A percentile compares a stretch with the other conserved stretches of the same genome.
These are phyloP conservation scores for Vulpes ferrilata DNA, from an alignment of 2,113 vertebrate species.

Conservation along the genomic window DNA sequence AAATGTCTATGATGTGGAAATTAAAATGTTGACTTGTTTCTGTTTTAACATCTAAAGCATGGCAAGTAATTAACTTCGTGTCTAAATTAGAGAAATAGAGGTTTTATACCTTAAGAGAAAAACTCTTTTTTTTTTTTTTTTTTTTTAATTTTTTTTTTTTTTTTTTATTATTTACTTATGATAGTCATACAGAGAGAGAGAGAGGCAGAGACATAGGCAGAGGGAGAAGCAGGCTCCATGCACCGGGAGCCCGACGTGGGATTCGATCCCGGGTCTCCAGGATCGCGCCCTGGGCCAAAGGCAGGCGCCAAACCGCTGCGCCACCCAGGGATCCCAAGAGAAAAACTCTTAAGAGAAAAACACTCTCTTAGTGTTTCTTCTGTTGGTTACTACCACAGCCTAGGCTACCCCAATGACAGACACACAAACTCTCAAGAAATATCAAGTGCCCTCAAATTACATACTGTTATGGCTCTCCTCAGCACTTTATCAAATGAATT, in stretches of 20 bases:
- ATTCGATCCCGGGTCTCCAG: no score
- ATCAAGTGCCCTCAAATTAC: constrained; percentile 22
- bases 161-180: no score
- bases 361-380: constrained; percentile 2
- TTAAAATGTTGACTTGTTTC: constrained; percentile 52
- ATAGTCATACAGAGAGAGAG: no score
- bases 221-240: no score
- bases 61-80: not conserved
- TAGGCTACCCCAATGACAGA: not conserved
- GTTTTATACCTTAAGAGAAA: constrained; percentile 40
- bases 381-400: not conserved
- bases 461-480: not conserved
- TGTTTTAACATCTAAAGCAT: constrained; percentile 54
- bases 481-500: constrained; percentile 7
- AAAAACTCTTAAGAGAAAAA: constrained; percentile 51
- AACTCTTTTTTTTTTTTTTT: no score
- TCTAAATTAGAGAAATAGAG: constrained; percentile 45
- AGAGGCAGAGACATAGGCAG: no score
- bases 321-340: no score
- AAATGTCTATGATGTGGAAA: constrained; percentile 42
- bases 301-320: no score
- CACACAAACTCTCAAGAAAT: constrained; percentile 26
- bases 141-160: no score
- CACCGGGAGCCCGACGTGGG: no score
- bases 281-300: no score